Base-by-base conservation (phyloP, 2,797 vertebrate species). In the Sphenopsis melanotis region DNA sequence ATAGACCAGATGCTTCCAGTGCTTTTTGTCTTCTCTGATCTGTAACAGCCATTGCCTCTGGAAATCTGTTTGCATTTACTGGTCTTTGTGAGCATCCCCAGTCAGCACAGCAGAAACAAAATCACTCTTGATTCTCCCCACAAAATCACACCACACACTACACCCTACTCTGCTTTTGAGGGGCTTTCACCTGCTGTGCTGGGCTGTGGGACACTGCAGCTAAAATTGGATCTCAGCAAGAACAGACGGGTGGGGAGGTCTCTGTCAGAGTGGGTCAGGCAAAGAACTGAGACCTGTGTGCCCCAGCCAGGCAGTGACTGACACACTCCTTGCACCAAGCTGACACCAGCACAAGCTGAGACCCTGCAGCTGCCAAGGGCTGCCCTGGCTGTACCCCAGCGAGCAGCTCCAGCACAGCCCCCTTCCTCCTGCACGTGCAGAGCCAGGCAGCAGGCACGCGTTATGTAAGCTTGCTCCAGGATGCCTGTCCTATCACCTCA, bases 241-340 rank as follows among this genome's bases (percentile, higher is more conserved):
- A 89, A 44, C 21, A 82, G 91, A 24, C 6, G 0, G 74, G 78
- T 83, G 59, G n/a, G 71, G 57, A 79, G 47, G 37, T 90, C 53
- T 83, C 85, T 90, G 87, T 87, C 83, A 30, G 46, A 77, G 56
- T 0, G 24, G 81, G 76, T 92, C 82, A 92, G 83, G 61, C 60
- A 42, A 29, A 20, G 50, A 65, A 49, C 0, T 42, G 68, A 65
- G 92, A 55, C 50, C 59, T 0, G 0, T 1, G 29, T 75, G 78
- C 41, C 46, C 50, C 44, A 36, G 6, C 26, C 4, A 60, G 91
- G 21, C 95, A 88, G 86, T 96, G 96, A 96, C 61, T 95, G 97
- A 83, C 90, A 46, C 15, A 4, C 53, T 70, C 36, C 52, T 15
- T 57, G 76, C 79, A 78, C 37, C n/a, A 15, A 46, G 53, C 66